Percentiles rank a stretch among this genome's conserved stretches.
Conservation (phyloP, 2,888 invertebrate genomes). For the Escarpia spicata region DNA sequence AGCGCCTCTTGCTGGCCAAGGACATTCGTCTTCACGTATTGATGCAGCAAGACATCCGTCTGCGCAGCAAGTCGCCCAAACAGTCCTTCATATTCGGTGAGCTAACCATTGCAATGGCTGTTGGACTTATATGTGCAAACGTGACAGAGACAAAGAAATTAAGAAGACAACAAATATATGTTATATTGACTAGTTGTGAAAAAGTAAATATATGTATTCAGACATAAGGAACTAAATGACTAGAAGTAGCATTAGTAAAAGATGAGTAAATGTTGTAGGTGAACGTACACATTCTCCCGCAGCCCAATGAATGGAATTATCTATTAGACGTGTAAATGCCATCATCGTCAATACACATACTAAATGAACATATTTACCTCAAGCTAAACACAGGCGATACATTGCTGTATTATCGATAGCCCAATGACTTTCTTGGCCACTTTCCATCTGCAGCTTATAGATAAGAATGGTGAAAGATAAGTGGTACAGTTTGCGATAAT, state of each 20-base stretch:
- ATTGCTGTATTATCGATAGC: neutral
- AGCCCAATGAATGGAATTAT: no score
- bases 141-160: no score
- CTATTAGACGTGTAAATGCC: no score
- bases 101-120: neutral
- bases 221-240: neutral
- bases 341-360: no score
- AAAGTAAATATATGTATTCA: constrained; percentile 18
- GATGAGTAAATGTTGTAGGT: no score
- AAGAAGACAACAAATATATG: no score
- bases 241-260: no score
- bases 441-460: neutral
- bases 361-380: no score
- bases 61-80: constrained; percentile 32
- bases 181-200: no score
- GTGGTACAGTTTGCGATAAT: no score
- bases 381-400: neutral
- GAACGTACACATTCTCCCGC: no score
- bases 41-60: constrained; percentile 36
- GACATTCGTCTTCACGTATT: constrained; percentile 41
- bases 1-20: constrained; percentile 34
- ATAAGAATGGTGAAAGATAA: neutral
- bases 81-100: constrained; percentile 42
- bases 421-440: neutral
- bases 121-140: no score